A percentile compares a stretch with the other conserved stretches of the same genome.
Conservation (phyloP, 2,113 vertebrate species). For the Vidua chalybeata region DNA sequence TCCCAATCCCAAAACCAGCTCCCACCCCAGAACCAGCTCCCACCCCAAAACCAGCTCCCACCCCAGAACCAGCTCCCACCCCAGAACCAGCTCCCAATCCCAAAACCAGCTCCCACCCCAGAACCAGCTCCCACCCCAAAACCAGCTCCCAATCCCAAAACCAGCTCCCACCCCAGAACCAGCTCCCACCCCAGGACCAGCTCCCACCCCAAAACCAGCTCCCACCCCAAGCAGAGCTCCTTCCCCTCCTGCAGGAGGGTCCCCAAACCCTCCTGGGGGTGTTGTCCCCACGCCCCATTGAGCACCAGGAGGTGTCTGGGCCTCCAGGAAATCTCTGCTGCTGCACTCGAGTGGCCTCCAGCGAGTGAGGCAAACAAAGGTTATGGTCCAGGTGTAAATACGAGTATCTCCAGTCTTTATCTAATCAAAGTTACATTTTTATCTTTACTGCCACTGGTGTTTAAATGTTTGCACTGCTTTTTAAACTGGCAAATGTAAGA, state of each 20-base stretch:
- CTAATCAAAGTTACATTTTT: conserved; percentile 55
- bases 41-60: too few relatives aligned
- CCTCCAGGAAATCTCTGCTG: conserved; percentile 51
- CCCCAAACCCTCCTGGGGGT: not conserved
- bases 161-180: too few relatives aligned
- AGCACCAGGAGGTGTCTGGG: not conserved
- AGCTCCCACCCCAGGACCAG: too few relatives aligned
- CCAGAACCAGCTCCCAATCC: too few relatives aligned
- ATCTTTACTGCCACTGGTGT: conserved; percentile 65
- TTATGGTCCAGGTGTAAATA: conserved; percentile 48
- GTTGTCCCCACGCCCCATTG: not conserved
- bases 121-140: too few relatives aligned
- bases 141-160: too few relatives aligned
- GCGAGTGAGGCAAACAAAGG: conserved; percentile 19
- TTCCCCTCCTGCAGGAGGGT: not conserved
- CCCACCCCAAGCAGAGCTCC: too few relatives aligned
- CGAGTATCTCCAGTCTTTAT: not conserved
- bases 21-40: too few relatives aligned
- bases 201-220: too few relatives aligned
- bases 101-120: too few relatives aligned
- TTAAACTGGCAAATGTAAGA: conserved; percentile 40
- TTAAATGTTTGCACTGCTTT: conserved; percentile 59
- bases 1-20: too few relatives aligned
- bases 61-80: too few relatives aligned
- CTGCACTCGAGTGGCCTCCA: not conserved